Conservation (phyloP, 2,888 invertebrate species). For the Agrochola circellaris region DNA sequence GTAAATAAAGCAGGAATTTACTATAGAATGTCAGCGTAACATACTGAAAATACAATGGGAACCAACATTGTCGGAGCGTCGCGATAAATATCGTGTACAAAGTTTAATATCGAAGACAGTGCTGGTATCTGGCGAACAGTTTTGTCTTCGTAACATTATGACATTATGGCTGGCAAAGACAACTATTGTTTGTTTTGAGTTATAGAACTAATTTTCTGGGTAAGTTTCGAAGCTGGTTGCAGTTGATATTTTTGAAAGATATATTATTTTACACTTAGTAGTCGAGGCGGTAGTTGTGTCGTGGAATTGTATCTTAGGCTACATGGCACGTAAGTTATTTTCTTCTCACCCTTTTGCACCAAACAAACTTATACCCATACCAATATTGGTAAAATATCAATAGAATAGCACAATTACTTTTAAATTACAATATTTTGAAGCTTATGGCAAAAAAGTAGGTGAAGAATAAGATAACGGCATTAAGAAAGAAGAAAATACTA, state of each 20-base stretch:
- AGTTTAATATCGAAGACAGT: constrained; percentile 58
- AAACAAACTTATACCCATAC: not conserved
- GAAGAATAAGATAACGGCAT: not conserved
- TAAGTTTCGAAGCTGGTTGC: constrained; percentile 32
- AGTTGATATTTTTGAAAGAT: constrained; percentile 34
- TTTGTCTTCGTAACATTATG: constrained; percentile 56
- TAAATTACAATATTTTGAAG: not conserved
- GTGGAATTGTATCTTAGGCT: too few species aligned
- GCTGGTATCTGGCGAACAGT: constrained; percentile 50
- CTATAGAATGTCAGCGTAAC: constrained; percentile 32
- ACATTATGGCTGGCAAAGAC: constrained; percentile 50
- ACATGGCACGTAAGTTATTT: not conserved
- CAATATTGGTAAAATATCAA: not conserved
- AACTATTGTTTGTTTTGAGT: constrained; percentile 60
- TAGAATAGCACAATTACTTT: not conserved
- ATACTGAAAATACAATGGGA: constrained; percentile 50
- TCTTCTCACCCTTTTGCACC: not conserved
- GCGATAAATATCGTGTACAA: constrained; percentile 56
- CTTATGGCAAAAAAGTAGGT: too few species aligned
- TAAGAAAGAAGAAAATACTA: not conserved
- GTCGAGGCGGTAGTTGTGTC: not conserved
- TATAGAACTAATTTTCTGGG: constrained; percentile 56
- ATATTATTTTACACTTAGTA: not conserved
- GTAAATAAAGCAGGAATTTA: constrained; percentile 49
- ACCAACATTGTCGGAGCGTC: constrained; percentile 45